A percentile compares a stretch with the other conserved stretches of the same genome.
These are phyloP conservation scores for Drosophila niveifrons DNA, from an alignment of 2,888 invertebrate species.

Conservation along the genomic window DNA sequence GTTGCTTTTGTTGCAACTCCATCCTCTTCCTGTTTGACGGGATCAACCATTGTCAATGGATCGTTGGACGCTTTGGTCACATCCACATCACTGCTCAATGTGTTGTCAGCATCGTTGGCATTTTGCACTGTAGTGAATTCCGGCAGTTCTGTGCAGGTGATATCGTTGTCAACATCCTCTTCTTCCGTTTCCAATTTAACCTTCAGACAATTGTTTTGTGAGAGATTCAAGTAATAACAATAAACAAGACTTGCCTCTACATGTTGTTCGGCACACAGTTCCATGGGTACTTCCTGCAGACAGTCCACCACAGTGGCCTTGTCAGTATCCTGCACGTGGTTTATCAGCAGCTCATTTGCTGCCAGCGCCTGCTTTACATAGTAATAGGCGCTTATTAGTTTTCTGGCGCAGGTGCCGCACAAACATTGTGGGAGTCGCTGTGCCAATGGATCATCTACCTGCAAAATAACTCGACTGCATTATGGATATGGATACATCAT, in stretches of 20 bases:
- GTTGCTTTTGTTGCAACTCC: neutral
- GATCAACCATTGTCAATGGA: conserved; percentile 63
- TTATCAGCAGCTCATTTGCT: conserved; percentile 65
- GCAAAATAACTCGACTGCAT: neutral
- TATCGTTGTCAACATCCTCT: conserved; percentile 59
- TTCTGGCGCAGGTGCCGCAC: conserved; percentile 69
- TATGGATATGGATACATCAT: neutral
- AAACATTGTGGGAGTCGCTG: conserved; percentile 69
- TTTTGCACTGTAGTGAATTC: conserved; percentile 47
- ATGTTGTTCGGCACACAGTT: conserved; percentile 73
- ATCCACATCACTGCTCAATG: conserved; percentile 20
- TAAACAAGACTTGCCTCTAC: conserved; percentile 44
- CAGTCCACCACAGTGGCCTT: conserved; percentile 58
- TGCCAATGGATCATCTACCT: conserved; percentile 42
- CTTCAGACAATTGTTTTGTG: conserved; percentile 11
- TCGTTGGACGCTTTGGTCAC: conserved; percentile 52
- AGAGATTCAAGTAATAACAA: neutral
- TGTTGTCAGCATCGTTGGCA: conserved; percentile 29
- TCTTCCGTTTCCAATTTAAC: conserved; percentile 72
- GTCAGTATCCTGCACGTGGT: conserved; percentile 43
- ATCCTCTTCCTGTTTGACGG: conserved; percentile 56
- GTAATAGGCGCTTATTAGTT: conserved; percentile 71
- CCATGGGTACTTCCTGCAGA: conserved; percentile 77
- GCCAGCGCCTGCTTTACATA: conserved; percentile 72
- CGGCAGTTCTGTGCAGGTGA: conserved; percentile 59